Base-by-base conservation (phyloP, 64 coral and sea anemone genomes). In the Porites australiensis region DNA sequence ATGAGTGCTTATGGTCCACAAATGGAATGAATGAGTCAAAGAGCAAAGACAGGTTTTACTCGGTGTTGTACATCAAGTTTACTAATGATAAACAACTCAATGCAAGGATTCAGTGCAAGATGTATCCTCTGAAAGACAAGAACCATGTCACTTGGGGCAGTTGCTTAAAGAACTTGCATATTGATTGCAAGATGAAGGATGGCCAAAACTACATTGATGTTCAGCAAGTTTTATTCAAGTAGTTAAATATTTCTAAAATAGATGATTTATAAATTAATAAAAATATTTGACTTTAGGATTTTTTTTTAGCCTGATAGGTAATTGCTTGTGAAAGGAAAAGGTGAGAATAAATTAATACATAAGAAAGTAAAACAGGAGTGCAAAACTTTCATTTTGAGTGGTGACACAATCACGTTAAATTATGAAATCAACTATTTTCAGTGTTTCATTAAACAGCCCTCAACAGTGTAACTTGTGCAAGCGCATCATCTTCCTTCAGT, bases 71-170 rank as follows among this genome's bases (percentile, higher is more conserved):
- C 43, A 61, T 99, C 44, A 88, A 96, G 74, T 96, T 99, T 87
- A 57, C 87, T 18, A 92, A 96, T 23, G 80, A 79, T 16, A 62
- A 75, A 18, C 76, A 96, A 62, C 23, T 99, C 50, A 98, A 27
- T 72, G 79, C 68, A 59, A 93, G 88, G 47, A 78, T 92, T 19
- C 96, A 98, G 21, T 89, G 79, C 50, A 98, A 98, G 79, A 89
- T 98, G 96, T 98, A 98, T 76, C 67, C 86, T 2, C 77, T 88
- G 45, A 95, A 92, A 57, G 96, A 98, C 71, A 98, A 92, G 64
- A 95, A 94, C 57, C 96, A 98, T n/a, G 79, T 98, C 3, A 95
- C 75, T 57, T 98, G 96, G 96, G 96, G 96, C 3, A 85, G 79
- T 16, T 95, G 93, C 70, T 94, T 98, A 11, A 98, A 98, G 66